Base-by-base conservation (phyloP, 2,113 vertebrate species). In the Chiloscyllium plagiosum region DNA sequence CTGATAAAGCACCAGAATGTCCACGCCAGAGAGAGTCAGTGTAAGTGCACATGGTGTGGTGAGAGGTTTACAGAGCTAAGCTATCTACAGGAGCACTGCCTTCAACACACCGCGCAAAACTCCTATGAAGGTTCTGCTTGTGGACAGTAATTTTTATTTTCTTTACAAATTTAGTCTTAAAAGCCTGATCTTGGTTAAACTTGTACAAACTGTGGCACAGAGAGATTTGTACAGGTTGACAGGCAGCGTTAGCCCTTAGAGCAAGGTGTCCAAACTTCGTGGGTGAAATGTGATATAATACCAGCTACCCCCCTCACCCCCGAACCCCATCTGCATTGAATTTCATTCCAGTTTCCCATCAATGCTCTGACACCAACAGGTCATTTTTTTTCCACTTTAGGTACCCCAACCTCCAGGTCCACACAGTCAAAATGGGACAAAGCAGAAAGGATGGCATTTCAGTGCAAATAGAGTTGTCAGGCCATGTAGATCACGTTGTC, bases 41-140 rank as follows among this genome's bases (percentile, higher is more conserved):
- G 99, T 97, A 99, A 99, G 97, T 99, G 99, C 33, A 98, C 99
- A 93, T 99, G 99, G 99, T 99, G 99, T 0, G 99, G 99, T 0
- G 99, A 99, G 68, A 98, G 99, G 17, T 99, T 99, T 96, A 98
- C 99, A 96, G 99, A 99, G 97, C 97, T 99, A 97, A 98, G 98
- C 5, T 97, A 99, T 76, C 97, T 99, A 96, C 99, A 99, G 98
- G 99, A 99, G 96, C 99, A 99, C 97, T 99, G 99, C 0, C 98
- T 99, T 2, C 99, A 99, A 97, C 99, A 99, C 97, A 99, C 99
- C 0, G 98, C 98, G 0, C 98, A 99, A 95, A 95, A 72, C 69
- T 95, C 94, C 69, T 95, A 52, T 72, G 94, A 95, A 95, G 29
- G 94, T 72, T 95, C 94, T 95, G 94, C 94, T 95, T 95, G 94